phyloP scores from a whole-genome alignment of 2,113 vertebrate genomes.

The Heptranchias perlo region DNA sequence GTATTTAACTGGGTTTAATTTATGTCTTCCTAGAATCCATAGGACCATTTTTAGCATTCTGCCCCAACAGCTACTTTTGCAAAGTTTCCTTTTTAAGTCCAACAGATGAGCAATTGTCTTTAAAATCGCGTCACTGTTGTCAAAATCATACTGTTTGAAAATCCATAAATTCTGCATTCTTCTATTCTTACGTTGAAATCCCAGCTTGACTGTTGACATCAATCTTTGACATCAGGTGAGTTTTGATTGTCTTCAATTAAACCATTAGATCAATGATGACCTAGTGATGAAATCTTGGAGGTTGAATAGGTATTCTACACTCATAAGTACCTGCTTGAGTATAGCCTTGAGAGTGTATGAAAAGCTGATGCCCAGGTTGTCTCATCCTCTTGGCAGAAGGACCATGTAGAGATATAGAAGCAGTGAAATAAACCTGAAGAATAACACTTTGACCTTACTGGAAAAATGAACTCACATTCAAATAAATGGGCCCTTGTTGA shows the following conservation, averaged over 20 bases:
- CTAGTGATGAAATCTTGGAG: no score
- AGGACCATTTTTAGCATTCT: neutral
- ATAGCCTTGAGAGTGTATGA: neutral
- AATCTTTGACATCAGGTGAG: no score
- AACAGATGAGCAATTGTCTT: no score
- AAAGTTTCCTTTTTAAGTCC: no score
- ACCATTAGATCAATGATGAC: no score
- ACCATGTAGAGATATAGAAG: neutral
- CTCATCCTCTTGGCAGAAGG: neutral
- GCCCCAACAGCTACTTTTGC: neutral
- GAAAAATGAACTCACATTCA: neutral
- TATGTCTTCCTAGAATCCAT: no score
- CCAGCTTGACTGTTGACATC: neutral
- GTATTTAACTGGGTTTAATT: no score
- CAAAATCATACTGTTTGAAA: neutral
- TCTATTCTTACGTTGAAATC: neutral
- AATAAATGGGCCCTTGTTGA: neutral
- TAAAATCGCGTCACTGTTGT: neutral
- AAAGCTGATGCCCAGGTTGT: neutral
- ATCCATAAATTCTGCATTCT: neutral
- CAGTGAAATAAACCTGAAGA: neutral
- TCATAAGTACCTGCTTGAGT: no score
- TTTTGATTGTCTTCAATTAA: no score
- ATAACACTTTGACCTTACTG: neutral
- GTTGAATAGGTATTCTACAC: no score